These are phyloP conservation scores for Takifugu bimaculatus DNA, from an alignment of 2,113 vertebrate genomes.

Conservation along the genomic window DNA sequence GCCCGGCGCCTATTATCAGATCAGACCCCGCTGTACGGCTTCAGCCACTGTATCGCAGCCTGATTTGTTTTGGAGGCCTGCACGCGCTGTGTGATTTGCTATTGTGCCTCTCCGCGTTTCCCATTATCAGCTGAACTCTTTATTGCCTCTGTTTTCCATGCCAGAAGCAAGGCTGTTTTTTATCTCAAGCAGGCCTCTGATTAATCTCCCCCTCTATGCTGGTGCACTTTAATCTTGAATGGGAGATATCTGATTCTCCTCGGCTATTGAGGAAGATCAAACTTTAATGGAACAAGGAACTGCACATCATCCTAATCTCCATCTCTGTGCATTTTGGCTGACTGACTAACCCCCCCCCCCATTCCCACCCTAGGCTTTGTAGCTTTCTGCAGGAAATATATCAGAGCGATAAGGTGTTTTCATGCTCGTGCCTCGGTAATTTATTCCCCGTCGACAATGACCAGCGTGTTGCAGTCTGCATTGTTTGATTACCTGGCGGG, in stretches of 20 bases:
- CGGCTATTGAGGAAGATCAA: constrained; percentile 75
- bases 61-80: constrained; percentile 67
- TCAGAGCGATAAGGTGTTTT: constrained; percentile 69
- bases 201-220: constrained; percentile 69
- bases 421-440: constrained; percentile 64
- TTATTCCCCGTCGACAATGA: constrained; percentile 66
- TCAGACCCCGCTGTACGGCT: constrained; percentile 47
- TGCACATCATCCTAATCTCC: constrained; percentile 72
- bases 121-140: constrained; percentile 73
- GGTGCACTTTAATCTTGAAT: constrained; percentile 74
- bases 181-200: constrained; percentile 66
- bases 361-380: constrained; percentile 44
- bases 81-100: constrained; percentile 62
- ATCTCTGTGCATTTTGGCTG: constrained; percentile 64
- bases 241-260: constrained; percentile 73
- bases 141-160: constrained; percentile 72
- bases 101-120: constrained; percentile 67
- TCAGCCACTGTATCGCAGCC: constrained; percentile 44
- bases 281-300: constrained; percentile 75
- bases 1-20: constrained; percentile 57
- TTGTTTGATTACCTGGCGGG: constrained; percentile 56
- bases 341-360: constrained; percentile 44
- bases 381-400: constrained; percentile 70
- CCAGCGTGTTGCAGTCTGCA: constrained; percentile 52
- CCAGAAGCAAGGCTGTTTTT: constrained; percentile 65